Percentiles rank a stretch among this genome's conserved stretches.
phyloP scores from a whole-genome alignment of 2,888 invertebrate species.

The Geophilus truncorum region DNA sequence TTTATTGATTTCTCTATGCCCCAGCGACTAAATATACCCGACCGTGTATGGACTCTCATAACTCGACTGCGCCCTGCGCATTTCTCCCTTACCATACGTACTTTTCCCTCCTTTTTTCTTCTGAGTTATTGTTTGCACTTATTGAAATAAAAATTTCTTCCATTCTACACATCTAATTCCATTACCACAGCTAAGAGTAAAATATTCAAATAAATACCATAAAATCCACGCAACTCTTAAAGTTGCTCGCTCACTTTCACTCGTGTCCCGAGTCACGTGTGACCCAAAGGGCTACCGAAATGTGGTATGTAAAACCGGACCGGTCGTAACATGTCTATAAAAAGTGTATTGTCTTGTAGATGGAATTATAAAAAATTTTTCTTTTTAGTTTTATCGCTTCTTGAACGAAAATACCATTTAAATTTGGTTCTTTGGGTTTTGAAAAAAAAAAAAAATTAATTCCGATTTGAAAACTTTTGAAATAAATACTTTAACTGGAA shows the following conservation, averaged over 20 bases:
- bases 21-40: not conserved
- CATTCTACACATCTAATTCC: not conserved
- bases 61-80: not conserved
- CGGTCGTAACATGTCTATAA: not conserved
- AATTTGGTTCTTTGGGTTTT: too few species aligned
- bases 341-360: too few species aligned
- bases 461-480: not conserved
- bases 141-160: constrained; percentile 2
- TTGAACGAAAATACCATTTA: too few species aligned
- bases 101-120: not conserved
- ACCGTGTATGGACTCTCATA: not conserved
- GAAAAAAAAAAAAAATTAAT: not conserved
- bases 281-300: not conserved
- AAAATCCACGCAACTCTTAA: not conserved
- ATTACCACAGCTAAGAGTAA: not conserved
- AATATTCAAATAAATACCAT: constrained; percentile 14
- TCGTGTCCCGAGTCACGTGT: not conserved
- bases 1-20: constrained; percentile 13
- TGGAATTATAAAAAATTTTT: too few species aligned
- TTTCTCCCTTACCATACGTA: not conserved
- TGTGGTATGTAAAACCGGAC: not conserved
- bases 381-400: too few species aligned
- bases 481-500: not conserved
- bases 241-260: not conserved
- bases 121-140: constrained; percentile 6